Evolutionary conservation across 2,888 invertebrate genomes (phyloP).

Genomic region (Formica aserva): DNA sequence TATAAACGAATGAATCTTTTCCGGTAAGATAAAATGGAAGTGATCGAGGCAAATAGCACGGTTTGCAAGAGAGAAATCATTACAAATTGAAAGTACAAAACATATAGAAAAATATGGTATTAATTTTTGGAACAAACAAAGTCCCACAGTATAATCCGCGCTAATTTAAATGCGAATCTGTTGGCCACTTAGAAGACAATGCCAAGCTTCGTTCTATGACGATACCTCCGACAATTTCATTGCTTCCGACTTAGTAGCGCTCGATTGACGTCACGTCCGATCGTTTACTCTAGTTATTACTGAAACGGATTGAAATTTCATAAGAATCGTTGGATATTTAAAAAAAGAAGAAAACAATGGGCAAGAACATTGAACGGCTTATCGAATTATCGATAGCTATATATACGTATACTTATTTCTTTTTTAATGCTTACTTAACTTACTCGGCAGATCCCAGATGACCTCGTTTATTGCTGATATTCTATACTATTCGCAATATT

Average conservation of each 20-base stretch:
- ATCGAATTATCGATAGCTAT: constrained; percentile 69
- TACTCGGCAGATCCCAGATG: constrained; percentile 5
- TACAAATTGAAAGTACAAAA: constrained; percentile 36
- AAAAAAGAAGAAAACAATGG: constrained; percentile 41
- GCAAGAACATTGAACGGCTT: constrained; percentile 61
- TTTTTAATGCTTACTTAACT: constrained; percentile 42
- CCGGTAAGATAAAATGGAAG: background rate
- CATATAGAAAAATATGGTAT: constrained; percentile 63
- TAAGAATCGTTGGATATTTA: constrained; percentile 66
- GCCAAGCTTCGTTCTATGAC: background rate
- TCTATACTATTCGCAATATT: background rate
- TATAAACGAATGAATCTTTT: background rate
- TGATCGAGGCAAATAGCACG: background rate
- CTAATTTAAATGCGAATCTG: constrained; percentile 35
- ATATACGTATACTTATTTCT: background rate
- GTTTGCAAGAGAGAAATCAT: constrained; percentile 48
- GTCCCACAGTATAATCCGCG: constrained; percentile 72
- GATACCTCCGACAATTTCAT: constrained; percentile 66
- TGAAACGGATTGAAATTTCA: constrained; percentile 74
- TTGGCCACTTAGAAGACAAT: constrained; percentile 56
- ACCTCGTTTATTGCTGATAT: background rate
- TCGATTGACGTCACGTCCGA: constrained; percentile 75
- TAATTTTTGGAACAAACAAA: constrained; percentile 75
- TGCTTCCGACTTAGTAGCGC: constrained; percentile 49
- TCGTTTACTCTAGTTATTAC: constrained; percentile 76